Evolutionary conservation across 2,113 vertebrate species (phyloP).

Genomic region (Microtus montanus): DNA sequence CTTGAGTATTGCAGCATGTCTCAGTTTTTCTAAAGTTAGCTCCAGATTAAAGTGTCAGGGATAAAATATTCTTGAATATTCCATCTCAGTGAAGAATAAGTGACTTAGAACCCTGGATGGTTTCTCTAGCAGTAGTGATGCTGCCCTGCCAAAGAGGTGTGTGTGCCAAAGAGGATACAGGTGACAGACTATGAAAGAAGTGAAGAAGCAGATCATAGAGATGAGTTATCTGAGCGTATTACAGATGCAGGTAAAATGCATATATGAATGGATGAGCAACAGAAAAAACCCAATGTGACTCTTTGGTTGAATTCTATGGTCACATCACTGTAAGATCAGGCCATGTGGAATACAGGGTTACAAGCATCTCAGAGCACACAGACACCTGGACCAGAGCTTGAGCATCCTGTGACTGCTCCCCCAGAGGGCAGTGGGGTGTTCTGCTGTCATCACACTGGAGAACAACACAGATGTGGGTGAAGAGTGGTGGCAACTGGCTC

Average conservation of each 20-base stretch:
- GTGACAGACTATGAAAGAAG: not conserved
- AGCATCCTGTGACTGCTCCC: not conserved
- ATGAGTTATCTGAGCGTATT: not conserved
- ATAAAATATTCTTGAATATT: not conserved
- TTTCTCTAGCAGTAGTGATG: not conserved
- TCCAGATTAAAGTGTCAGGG: not conserved
- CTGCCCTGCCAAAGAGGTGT: not conserved
- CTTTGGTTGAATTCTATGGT: not conserved
- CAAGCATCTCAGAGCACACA: not conserved
- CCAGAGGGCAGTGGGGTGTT: not conserved
- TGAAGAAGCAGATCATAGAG: not conserved
- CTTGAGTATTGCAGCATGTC: not conserved
- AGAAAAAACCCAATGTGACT: not conserved
- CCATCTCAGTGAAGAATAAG: not conserved
- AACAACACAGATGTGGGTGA: not conserved
- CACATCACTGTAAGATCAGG: not conserved
- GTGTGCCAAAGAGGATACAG: not conserved
- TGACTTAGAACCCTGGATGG: not conserved
- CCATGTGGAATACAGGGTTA: not conserved
- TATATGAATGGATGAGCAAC: not conserved
- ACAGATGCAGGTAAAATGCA: not conserved
- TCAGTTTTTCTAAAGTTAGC: conserved; percentile 22
- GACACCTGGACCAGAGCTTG: not conserved
- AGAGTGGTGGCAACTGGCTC: not conserved
- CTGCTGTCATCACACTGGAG: not conserved